phyloP scores from a whole-genome alignment of 2,888 invertebrate species.

The Vanessa cardui region DNA sequence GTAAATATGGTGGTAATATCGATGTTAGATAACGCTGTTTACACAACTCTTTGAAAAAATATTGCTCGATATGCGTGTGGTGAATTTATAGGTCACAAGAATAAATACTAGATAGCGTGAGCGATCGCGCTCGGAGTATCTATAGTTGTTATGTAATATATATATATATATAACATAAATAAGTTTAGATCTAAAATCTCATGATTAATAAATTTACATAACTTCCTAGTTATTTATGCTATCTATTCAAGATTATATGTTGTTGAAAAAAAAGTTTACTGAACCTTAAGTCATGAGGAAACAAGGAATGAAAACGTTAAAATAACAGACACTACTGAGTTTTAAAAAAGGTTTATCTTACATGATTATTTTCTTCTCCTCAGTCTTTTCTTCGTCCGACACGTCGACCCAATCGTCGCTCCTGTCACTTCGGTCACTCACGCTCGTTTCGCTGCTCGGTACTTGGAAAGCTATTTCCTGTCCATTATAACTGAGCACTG shows the following conservation, averaged over 20 bases:
- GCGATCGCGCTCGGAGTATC: neutral
- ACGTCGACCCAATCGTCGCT: conserved; percentile 87
- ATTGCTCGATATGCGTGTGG: conserved; percentile 45
- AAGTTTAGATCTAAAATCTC: neutral
- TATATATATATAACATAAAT: neutral
- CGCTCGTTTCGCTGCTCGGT: conserved; percentile 82
- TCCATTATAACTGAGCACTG: conserved; percentile 75
- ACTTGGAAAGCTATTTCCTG: conserved; percentile 79
- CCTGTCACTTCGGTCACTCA: conserved; percentile 83
- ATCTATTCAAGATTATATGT: too few relatives aligned
- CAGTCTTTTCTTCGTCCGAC: conserved; percentile 81
- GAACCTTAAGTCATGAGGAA: too few relatives aligned
- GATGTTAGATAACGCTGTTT: conserved; percentile 67
- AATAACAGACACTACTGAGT: neutral
- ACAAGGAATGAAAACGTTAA: too few relatives aligned
- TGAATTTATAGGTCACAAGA: conserved; percentile 44
- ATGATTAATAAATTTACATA: neutral
- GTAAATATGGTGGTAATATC: conserved; percentile 53
- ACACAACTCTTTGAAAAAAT: conserved; percentile 60
- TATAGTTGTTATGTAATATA: neutral
- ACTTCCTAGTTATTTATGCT: too few relatives aligned
- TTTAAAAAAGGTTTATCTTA: conserved; percentile 64
- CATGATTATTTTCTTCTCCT: conserved; percentile 81
- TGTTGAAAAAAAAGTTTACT: too few relatives aligned
- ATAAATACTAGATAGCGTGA: conserved; percentile 28